These are phyloP conservation scores for Acleris holmiana DNA, from an alignment of 2,888 invertebrate species.

Conservation along the genomic window DNA sequence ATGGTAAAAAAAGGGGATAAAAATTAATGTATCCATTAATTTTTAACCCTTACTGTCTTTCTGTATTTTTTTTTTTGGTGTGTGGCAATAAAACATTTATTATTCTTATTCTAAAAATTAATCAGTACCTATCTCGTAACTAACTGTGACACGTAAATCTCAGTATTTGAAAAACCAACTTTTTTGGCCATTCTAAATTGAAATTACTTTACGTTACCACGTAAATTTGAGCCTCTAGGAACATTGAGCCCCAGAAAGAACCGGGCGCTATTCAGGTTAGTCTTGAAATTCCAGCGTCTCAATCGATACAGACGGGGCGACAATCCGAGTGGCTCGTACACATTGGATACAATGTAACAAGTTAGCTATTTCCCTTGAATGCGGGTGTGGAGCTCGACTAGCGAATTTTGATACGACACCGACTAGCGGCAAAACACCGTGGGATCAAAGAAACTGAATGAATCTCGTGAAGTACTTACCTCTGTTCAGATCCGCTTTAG, in stretches of 20 bases:
- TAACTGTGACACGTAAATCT: too few relatives aligned
- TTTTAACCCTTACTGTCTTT: too few relatives aligned
- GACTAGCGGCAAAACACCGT: slow-evolving; percentile 22
- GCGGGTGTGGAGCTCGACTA: slow-evolving; percentile 23
- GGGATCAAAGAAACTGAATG: slow-evolving; percentile 34
- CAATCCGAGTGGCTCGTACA: slow-evolving; percentile 22
- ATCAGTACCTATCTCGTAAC: too few relatives aligned
- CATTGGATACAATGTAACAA: slow-evolving; percentile 5
- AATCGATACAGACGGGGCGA: slow-evolving; percentile 25
- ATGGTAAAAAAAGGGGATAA: too few relatives aligned
- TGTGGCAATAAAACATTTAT: too few relatives aligned
- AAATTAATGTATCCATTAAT: too few relatives aligned
- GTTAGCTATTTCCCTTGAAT: slow-evolving; percentile 10
- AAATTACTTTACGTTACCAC: too few relatives aligned
- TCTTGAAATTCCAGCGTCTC: slow-evolving; percentile 14
- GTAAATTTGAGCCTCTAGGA: neutral
- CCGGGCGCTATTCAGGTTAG: slow-evolving; percentile 10
- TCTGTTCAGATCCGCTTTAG: slow-evolving; percentile 15
- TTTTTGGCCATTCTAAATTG: too few relatives aligned
- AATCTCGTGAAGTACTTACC: slow-evolving; percentile 14
- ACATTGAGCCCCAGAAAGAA: neutral
- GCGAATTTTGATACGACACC: slow-evolving; percentile 22
- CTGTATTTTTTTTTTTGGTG: too few relatives aligned
- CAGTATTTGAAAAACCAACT: too few relatives aligned
- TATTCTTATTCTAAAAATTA: too few relatives aligned